These are phyloP conservation scores for Pteropus alecto DNA, from an alignment of 2,113 vertebrate species.

Conservation along the genomic window DNA sequence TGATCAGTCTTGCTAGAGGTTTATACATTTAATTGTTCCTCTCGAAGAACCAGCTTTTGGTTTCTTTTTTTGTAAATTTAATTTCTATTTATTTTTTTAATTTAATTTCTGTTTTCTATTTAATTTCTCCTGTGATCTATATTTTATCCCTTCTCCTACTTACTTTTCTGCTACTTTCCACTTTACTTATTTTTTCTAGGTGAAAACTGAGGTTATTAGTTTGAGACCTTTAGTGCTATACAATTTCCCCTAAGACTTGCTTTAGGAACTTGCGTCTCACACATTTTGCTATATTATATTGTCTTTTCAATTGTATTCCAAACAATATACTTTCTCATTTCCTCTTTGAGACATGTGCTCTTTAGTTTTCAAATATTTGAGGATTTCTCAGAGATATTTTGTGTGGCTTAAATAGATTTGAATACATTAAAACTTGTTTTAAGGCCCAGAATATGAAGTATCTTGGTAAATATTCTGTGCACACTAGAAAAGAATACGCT, in stretches of 20 bases:
- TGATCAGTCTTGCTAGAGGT: not conserved
- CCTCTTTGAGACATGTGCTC: not conserved
- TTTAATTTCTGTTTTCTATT: not conserved
- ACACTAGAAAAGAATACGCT: not conserved
- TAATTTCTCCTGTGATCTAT: not conserved
- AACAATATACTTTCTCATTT: not conserved
- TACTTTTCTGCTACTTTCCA: not conserved
- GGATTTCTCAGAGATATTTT: not conserved
- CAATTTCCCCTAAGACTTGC: not conserved
- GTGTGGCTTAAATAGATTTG: not conserved
- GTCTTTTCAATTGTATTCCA: not conserved
- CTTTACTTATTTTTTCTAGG: not conserved
- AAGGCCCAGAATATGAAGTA: not conserved
- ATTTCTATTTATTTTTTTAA: not conserved
- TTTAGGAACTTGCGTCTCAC: not conserved
- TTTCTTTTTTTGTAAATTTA: not conserved
- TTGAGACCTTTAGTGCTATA: not conserved
- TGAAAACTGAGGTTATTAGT: not conserved
- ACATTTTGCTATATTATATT: not conserved
- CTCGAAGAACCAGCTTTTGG: not conserved
- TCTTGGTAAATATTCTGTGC: not conserved
- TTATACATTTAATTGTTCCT: not conserved
- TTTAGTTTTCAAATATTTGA: constrained; percentile 18
- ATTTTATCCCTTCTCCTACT: not conserved
- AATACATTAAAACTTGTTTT: not conserved